A percentile compares a stretch with the other conserved stretches of the same genome.
Conservation (phyloP, 2,888 invertebrate species). For the Hyppa rectilinea region DNA sequence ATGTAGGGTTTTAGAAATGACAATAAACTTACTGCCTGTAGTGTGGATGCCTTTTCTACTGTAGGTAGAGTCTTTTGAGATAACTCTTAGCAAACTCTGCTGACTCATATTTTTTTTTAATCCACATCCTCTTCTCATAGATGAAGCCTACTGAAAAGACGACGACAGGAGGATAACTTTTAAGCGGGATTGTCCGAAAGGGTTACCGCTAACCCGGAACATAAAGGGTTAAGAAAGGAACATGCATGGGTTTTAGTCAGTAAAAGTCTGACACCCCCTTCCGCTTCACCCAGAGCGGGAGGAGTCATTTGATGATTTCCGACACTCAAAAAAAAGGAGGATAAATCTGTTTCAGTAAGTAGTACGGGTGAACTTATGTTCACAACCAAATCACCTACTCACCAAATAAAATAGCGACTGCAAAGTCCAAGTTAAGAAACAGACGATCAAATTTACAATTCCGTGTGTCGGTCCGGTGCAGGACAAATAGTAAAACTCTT, state of each 20-base stretch:
- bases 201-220: too few relatives aligned
- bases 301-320: too few relatives aligned
- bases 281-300: too few relatives aligned
- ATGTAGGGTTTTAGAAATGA: not conserved
- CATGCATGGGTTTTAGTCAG: too few relatives aligned
- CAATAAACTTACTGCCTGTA: not conserved
- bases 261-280: too few relatives aligned
- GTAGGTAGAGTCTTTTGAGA: not conserved
- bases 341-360: slow-evolving; percentile 14
- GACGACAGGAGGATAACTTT: not conserved
- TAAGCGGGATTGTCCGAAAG: too few relatives aligned
- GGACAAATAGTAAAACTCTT: slow-evolving; percentile 88
- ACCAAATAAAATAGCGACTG: slow-evolving; percentile 41
- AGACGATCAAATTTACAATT: slow-evolving; percentile 87
- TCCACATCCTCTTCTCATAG: not conserved
- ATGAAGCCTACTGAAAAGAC: not conserved
- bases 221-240: too few relatives aligned
- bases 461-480: slow-evolving; percentile 85
- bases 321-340: too few relatives aligned
- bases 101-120: not conserved
- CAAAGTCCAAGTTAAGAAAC: slow-evolving; percentile 74
- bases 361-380: slow-evolving; percentile 24
- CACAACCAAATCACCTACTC: slow-evolving; percentile 36
- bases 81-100: not conserved
- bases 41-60: not conserved